A percentile compares a stretch with the other conserved stretches of the same genome.
These are phyloP conservation scores for Drosophila mayri DNA, from an alignment of 1,140 invertebrate species.

Conservation along the genomic window DNA sequence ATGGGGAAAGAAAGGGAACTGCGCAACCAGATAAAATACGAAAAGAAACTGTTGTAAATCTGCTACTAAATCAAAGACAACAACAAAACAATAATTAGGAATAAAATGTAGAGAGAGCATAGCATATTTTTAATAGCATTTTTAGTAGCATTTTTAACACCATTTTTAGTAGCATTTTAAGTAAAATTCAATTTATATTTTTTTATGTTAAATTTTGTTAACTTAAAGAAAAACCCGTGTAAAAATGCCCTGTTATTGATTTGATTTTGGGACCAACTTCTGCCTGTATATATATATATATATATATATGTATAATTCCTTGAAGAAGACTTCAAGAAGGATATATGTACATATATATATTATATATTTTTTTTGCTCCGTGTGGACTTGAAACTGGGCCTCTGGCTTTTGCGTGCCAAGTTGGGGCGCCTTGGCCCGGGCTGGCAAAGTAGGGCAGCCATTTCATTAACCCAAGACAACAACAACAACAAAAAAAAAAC, in stretches of 20 bases:
- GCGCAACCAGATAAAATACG: not conserved
- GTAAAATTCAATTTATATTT: too few species aligned
- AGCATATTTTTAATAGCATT: too few species aligned
- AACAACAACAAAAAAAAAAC: conserved; percentile 2
- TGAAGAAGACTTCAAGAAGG: conserved; percentile 3
- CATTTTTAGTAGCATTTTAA: not conserved
- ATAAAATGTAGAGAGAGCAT: too few species aligned
- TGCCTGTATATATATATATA: too few species aligned
- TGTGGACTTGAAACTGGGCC: conserved; percentile 37
- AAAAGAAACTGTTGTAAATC: not conserved
- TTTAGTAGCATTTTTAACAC: too few species aligned
- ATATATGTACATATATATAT: not conserved
- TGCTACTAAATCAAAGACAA: not conserved
- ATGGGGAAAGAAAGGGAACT: conserved; percentile 4
- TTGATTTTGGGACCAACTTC: not conserved
- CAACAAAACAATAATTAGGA: not conserved
- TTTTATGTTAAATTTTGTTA: too few species aligned
- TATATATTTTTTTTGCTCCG: conserved; percentile 3
- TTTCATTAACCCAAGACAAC: conserved; percentile 68
- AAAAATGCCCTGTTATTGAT: not conserved
- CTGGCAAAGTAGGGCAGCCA: conserved; percentile 68
- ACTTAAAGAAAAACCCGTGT: not conserved
- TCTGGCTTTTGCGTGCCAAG: conserved; percentile 53
- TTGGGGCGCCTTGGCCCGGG: conserved; percentile 60
- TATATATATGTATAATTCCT: not conserved